Evolutionary conservation across 2,797 vertebrate species (phyloP), one percentile per base, ranked within the genome.

Genomic region (Phyllotis vaccarum): DNA sequence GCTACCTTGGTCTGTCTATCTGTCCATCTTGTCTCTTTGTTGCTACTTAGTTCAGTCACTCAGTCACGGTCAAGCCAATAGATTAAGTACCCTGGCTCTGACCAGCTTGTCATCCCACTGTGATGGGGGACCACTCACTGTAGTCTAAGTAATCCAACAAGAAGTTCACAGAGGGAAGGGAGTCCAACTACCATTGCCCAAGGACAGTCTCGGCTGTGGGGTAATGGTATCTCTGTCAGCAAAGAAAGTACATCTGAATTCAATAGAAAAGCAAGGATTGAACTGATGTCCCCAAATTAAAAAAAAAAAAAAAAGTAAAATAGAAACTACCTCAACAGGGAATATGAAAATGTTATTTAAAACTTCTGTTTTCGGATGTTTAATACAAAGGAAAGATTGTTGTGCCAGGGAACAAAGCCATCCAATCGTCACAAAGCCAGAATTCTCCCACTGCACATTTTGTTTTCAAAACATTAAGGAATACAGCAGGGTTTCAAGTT

Each of bases 381-480:
- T 89, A 94, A 95, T 81, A 97, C 97, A 98, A 97, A 97, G 95
- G 89, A 75, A 93, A 93, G 89, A 93, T 14, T 97, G 97, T 96
- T 92, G 92, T 75, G 79, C 95, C 96, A 89, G 97, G 87, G 96
- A 96, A 97, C 97, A 96, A 37, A 95, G 86, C 64, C 89, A 96
- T 86, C 96, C 96, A 94, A 70, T 79, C 72, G 37, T 72, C 97
- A 95, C 97, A 83, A 79, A 68, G 97, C 96, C 95, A 93, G 96
- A 91, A 96, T 95, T 96, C 95, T 95, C 94, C 85, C 60, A 13
- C 89, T 80, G 92, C 95, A 95, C 97, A 92, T 90, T 93, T 80
- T 97, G 97, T 97, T 97, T 97, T 94, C 97, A 97, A 97, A 98
- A 97, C 97, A 97, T 91, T 66, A 49, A 90, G 83, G 90, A 96